Base-by-base conservation (phyloP, 2,888 invertebrate genomes). In the Brassicogethes aeneus region DNA sequence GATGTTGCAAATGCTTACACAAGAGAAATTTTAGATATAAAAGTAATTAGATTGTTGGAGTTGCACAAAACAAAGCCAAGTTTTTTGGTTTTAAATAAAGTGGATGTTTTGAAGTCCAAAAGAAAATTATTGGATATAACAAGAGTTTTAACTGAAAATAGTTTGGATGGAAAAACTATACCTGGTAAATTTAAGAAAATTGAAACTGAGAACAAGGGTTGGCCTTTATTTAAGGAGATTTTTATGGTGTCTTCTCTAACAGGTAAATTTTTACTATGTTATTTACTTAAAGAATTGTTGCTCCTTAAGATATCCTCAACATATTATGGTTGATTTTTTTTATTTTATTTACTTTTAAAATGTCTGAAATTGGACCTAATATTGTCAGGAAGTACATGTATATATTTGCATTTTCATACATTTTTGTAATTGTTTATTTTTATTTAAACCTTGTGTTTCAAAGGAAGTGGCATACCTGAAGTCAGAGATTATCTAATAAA, bases 181-280 rank as follows among this genome's bases (percentile, higher is more conserved):
- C 51, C 55, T 3, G 54, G 43, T 47, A 44, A 34, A 52, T 51
- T 35, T 38, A 52, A 16, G 41, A 33, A 41, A 37, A 39, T 43
- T 42, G 38, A 51, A 41, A 49, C 52, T 46, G 51, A 57, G 10
- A 51, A 55, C 47, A 50, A 45, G 40, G 78, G 79, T 3, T 87
- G 86, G 84, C 74, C 77, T n/a, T 64, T 83, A 50, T 99, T 99
- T 66, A 74, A 79, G 16, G 82, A 87, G 60, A 82, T 96, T 7
- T 97, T 97, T 62, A 81, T 95, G 74, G 77, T 92, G n/a, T 95
- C 95, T 5, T 86, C 93, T 0, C 62, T 91, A 16, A 79, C 78
- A 41, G 85, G 85, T 60, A 52, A 34, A 8, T 15, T n/a, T 17
- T 40, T 17, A 3, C 32, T 36, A 15, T 80, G 79, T 66, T 91